Evolutionary conservation across 2,888 invertebrate genomes (phyloP), one percentile per base, ranked within the genome.

Genomic region (Pseudococcus longispinus): DNA sequence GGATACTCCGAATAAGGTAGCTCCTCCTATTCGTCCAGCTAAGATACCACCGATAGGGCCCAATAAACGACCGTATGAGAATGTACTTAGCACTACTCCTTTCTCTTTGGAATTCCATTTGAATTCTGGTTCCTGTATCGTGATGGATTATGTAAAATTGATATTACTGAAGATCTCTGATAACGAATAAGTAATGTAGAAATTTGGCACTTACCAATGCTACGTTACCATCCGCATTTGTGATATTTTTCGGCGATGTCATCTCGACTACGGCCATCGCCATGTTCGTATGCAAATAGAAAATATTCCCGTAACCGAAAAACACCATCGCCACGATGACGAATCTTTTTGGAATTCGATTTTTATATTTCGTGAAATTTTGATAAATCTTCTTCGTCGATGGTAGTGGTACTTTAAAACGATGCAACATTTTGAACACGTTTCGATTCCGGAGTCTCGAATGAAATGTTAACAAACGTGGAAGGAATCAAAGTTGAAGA

Each of bases 181-280:
- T n/a, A n/a, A n/a, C n/a, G n/a, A n/a, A n/a, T n/a, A 37, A 37
- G 8, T 37, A 37, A 37, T 37, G 37, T 37, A n/a, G 37, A 37
- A 37, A 37, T 37, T 37, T 37, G 55, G 5, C 20, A 74, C 74
- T 74, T 74, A 74, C 74, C 18, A 37, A 37, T n/a, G 9, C 15
- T 8, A 37, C 15, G n/a, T 32, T 74, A 15, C 74, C 74, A 74
- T 74, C n/a, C 9, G 29, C 15, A 37, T 74, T 9, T 8, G 74
- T 18, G 74, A 37, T 18, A 18, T 74, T 74, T 37, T 74, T 74
- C 74, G 32, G 37, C 5, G 74, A 74, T 5, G 74, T 74, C 74
- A 74, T 74, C 32, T 74, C 74, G 26, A 74, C 74, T 32, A 74
- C 74, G 18, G 74, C 74, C 74, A 74, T 74, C 8, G 74, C 74